phyloP scores from a whole-genome alignment of 1,140 invertebrate genomes.

The Brevipalpus yothersi region DNA sequence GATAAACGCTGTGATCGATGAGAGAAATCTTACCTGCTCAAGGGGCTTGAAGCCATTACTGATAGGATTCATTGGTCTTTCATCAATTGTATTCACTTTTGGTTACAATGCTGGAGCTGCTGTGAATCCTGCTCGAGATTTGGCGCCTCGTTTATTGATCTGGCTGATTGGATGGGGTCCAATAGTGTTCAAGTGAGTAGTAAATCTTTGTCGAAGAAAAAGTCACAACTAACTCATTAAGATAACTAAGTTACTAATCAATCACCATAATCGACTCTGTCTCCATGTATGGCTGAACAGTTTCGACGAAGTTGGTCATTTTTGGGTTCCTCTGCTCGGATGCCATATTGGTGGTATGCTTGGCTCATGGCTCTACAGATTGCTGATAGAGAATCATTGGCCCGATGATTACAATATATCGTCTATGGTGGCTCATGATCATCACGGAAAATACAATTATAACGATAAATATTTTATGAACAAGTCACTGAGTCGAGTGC shows the following conservation, averaged over 20 bases:
- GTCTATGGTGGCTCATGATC: neutral
- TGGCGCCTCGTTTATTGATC: slow-evolving; percentile 30
- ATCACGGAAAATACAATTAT: neutral
- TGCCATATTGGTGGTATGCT: slow-evolving; percentile 28
- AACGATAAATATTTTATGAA: neutral
- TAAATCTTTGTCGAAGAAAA: no score
- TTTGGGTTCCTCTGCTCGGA: slow-evolving; percentile 30
- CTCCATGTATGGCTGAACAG: neutral
- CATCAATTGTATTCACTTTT: slow-evolving; percentile 26
- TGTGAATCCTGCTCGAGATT: slow-evolving; percentile 35
- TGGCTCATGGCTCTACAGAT: slow-evolving; percentile 26
- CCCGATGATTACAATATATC: slow-evolving; percentile 9
- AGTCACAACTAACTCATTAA: neutral
- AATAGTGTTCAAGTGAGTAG: neutral
- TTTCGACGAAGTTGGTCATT: slow-evolving; percentile 18
- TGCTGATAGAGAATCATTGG: slow-evolving; percentile 38
- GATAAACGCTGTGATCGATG: slow-evolving; percentile 29
- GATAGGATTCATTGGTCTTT: slow-evolving; percentile 11
- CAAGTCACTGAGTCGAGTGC: neutral
- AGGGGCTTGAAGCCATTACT: slow-evolving; percentile 18
- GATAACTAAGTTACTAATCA: neutral
- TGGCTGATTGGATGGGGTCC: neutral
- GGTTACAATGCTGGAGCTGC: slow-evolving; percentile 32
- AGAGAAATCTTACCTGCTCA: slow-evolving; percentile 12
- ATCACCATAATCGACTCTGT: neutral